phyloP scores from a whole-genome alignment of 2,797 vertebrate species.

The Cichlasoma orientale region DNA sequence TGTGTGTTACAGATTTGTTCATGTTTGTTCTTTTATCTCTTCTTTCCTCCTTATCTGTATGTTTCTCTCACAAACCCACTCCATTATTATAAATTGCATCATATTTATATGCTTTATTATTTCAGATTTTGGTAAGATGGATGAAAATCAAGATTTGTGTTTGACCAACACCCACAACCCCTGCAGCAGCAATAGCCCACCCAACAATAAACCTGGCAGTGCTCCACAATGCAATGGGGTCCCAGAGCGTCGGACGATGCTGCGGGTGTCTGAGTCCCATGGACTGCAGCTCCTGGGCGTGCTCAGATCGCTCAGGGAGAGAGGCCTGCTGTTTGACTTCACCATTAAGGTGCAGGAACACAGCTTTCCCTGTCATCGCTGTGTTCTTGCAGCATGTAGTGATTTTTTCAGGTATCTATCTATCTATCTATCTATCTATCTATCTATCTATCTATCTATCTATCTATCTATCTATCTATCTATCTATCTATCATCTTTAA shows the following conservation, averaged over 20 bases:
- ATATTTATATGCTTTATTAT: neutral
- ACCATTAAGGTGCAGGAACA: slow-evolving; percentile 88
- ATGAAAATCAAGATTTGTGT: slow-evolving; percentile 39
- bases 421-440: slow-evolving; percentile 18
- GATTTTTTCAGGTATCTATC: slow-evolving; percentile 92
- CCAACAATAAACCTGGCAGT: slow-evolving; percentile 61
- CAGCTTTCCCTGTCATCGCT: slow-evolving; percentile 92
- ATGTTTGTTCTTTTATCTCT: neutral
- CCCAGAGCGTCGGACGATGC: slow-evolving; percentile 80
- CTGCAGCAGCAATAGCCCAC: slow-evolving; percentile 14
- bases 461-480: slow-evolving; percentile 19
- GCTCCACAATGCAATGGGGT: slow-evolving; percentile 79
- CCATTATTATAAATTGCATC: neutral
- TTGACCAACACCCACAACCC: slow-evolving; percentile 14
- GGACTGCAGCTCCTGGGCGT: slow-evolving; percentile 89
- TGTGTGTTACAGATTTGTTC: neutral
- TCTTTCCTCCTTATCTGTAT: neutral
- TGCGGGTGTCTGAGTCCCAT: slow-evolving; percentile 87
- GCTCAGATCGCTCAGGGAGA: slow-evolving; percentile 90
- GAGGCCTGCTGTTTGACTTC: slow-evolving; percentile 91
- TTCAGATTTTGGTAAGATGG: slow-evolving; percentile 53
- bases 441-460: slow-evolving; percentile 11
- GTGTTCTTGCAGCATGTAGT: slow-evolving; percentile 94
- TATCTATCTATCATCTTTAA: neutral
- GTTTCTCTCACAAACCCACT: neutral